These are phyloP conservation scores for Anadara kagoshimensis DNA, from an alignment of 1,140 invertebrate genomes.

Conservation along the genomic window DNA sequence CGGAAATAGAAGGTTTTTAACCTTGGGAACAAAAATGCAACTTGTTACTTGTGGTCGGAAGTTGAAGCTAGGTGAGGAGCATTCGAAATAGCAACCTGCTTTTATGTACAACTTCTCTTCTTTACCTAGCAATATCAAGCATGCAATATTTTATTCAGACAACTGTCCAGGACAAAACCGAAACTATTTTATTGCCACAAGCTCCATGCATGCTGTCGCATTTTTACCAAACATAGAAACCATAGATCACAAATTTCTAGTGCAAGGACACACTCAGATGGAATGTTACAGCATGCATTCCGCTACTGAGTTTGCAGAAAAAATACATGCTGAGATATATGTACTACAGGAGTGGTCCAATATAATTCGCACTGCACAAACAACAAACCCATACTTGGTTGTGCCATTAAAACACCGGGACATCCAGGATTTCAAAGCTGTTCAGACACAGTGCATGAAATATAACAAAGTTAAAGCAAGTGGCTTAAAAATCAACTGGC, in stretches of 20 bases:
- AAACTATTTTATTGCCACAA: constrained; percentile 9
- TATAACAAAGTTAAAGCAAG: too few species aligned
- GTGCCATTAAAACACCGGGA: constrained; percentile 26
- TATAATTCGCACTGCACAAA: constrained; percentile 22
- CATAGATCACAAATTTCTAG: too few species aligned
- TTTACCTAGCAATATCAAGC: too few species aligned
- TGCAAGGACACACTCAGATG: constrained; percentile 16
- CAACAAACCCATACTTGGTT: constrained; percentile 19
- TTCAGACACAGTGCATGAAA: background rate
- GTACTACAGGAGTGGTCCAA: constrained; percentile 30
- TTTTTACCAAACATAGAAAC: constrained; percentile 3
- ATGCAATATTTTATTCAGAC: too few species aligned
- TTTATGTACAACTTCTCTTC: too few species aligned
- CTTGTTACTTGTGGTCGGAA: too few species aligned
- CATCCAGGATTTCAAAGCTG: constrained; percentile 29
- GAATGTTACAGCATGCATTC: constrained; percentile 43
- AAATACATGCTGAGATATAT: constrained; percentile 22
- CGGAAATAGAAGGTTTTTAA: too few species aligned
- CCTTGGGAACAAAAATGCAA: too few species aligned
- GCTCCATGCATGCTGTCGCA: constrained; percentile 3
- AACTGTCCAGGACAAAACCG: too few species aligned
- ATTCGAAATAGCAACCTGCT: too few species aligned
- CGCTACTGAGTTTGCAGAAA: constrained; percentile 53
- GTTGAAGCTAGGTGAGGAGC: too few species aligned
- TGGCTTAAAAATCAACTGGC: constrained; percentile 6